Evolutionary conservation across 2,888 invertebrate species (phyloP), one percentile per base, ranked within the genome.

Genomic region (Athrips mouffetella): DNA sequence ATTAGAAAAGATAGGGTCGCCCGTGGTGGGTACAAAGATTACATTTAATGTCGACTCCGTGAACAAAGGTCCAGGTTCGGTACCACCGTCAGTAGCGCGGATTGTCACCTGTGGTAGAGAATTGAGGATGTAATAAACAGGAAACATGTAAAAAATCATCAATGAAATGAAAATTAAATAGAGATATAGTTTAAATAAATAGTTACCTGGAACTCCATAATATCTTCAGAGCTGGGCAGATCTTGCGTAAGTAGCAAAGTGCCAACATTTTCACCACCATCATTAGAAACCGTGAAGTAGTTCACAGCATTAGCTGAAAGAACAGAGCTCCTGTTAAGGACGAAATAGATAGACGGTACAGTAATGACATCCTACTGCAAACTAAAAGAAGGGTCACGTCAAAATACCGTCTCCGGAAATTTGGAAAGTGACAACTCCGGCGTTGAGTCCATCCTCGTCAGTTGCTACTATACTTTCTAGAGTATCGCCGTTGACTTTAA

Each of bases 371-470:
- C n/a, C n/a, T n/a, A n/a, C n/a, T n/a, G n/a, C n/a, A n/a, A n/a
- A n/a, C n/a, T n/a, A n/a, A n/a, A n/a, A 27, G 8, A 27, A 27
- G 27, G 2, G 27, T 27, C n/a, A 10, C n/a, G n/a, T 18, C 15
- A 8, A n/a, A n/a, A 21, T 37, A 89, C 90, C 79, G 47, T 83
- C 58, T 3, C 82, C 84, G 0, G 56, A 54, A 2, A 90, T 67
- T 27, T 71, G 62, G 61, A 91, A 91, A 7, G 74, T 78, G 11
- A 91, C 89, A 3, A 67, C 59, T 37, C 91, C 92, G 33, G 91
- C 92, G 15, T 84, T 70, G 0, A 90, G 83, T 0, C 89, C 89
- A 59, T 91, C 91, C 16, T 86, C 80, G 63, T 92, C 92, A 0
- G 78, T 84, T 0, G 91, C 91, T 13, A 69, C 49, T 27, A 92